A percentile compares a stretch with the other conserved stretches of the same genome.
Evolutionary conservation across 2,888 invertebrate species (phyloP).

Genomic region (Rhaphigaster nebulosa): DNA sequence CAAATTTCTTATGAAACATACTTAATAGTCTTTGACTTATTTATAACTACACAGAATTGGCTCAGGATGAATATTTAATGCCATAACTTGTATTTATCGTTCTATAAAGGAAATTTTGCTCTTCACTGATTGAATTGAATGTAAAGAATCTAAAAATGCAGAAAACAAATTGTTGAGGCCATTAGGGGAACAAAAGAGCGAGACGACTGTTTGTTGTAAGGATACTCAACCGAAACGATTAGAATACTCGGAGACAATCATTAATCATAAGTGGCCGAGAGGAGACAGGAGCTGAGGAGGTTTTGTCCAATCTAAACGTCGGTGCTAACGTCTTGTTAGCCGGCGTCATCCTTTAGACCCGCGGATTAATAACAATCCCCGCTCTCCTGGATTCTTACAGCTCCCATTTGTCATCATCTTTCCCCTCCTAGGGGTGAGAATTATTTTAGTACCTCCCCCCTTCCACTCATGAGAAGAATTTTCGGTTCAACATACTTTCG

Average conservation of each 20-base stretch:
- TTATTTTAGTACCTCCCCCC: neutral
- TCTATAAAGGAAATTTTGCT: neutral
- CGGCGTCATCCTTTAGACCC: slow-evolving; percentile 9
- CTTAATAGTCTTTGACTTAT: no score
- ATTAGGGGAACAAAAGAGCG: neutral
- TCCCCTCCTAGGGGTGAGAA: neutral
- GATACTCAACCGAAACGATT: slow-evolving; percentile 33
- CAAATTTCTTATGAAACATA: no score
- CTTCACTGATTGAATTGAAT: neutral
- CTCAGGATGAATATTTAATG: no score
- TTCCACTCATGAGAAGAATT: slow-evolving; percentile 3
- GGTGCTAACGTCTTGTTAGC: slow-evolving; percentile 25
- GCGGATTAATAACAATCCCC: slow-evolving; percentile 19
- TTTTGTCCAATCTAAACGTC: slow-evolving; percentile 50
- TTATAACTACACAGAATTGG: no score
- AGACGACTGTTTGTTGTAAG: neutral
- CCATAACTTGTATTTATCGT: no score
- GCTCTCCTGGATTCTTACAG: slow-evolving; percentile 31
- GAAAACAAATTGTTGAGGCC: slow-evolving; percentile 1
- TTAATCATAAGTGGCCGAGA: slow-evolving; percentile 24
- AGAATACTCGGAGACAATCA: neutral
- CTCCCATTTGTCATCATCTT: slow-evolving; percentile 44
- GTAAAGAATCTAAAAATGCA: neutral
- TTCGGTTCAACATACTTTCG: neutral
- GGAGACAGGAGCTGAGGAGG: neutral